These are phyloP conservation scores for Zaprionus tsacasi DNA, from an alignment of 1,140 invertebrate genomes.

Conservation along the genomic window DNA sequence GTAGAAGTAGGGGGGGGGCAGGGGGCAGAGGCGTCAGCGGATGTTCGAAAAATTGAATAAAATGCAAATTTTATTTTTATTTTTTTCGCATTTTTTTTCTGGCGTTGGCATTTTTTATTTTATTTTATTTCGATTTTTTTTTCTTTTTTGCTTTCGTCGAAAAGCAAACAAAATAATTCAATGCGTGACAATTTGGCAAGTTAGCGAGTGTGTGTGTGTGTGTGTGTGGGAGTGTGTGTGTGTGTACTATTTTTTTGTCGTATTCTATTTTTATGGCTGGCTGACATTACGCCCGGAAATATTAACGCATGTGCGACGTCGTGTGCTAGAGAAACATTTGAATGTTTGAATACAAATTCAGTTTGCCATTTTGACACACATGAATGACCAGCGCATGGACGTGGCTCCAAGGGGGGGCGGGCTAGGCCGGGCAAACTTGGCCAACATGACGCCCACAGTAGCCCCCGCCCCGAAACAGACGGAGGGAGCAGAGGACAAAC, in stretches of 20 bases:
- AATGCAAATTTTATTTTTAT: slow-evolving; percentile 78
- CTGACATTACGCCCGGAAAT: slow-evolving; percentile 75
- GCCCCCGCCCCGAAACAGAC: neutral
- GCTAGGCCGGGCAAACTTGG: slow-evolving; percentile 23
- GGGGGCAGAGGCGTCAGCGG: slow-evolving; percentile 11
- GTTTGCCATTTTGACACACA: slow-evolving; percentile 82
- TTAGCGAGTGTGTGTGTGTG: slow-evolving; percentile 14
- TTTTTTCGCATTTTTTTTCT: slow-evolving; percentile 49
- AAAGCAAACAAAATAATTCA: slow-evolving; percentile 75
- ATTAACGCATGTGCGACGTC: slow-evolving; percentile 76
- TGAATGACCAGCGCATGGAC: slow-evolving; percentile 73
- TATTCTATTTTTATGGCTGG: slow-evolving; percentile 62
- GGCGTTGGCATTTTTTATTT: slow-evolving; percentile 28
- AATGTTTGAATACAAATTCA: slow-evolving; percentile 81
- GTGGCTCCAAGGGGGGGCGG: neutral
- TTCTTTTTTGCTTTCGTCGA: slow-evolving; percentile 6
- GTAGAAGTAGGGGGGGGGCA: neutral
- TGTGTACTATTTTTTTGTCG: slow-evolving; percentile 44
- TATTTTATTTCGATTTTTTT: slow-evolving; percentile 23
- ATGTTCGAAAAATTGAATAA: slow-evolving; percentile 76
- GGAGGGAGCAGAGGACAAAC: neutral
- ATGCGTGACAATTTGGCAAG: slow-evolving; percentile 75
- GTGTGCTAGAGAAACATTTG: slow-evolving; percentile 47
- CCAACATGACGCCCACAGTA: slow-evolving; percentile 52
- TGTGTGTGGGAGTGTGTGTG: slow-evolving; percentile 17